Percentiles rank a stretch among this genome's conserved stretches.
Evolutionary conservation across 2,888 invertebrate genomes (phyloP).

Genomic region (Eretmocerus hayati): DNA sequence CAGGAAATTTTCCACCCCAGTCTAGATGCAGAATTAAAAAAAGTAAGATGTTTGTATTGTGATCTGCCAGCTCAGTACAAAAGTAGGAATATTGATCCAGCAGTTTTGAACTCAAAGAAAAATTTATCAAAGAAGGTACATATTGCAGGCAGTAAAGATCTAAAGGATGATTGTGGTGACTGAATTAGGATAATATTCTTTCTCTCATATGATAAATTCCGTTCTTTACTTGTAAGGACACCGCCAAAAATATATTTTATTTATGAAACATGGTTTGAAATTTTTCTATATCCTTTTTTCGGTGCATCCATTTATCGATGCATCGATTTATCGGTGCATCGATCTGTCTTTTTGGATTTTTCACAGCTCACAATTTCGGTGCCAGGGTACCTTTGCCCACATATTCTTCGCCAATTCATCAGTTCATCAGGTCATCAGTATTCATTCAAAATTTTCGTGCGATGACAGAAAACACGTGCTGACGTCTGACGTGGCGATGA

Average conservation of each 20-base stretch:
- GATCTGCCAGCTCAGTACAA: conserved; percentile 32
- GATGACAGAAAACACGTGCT: no score
- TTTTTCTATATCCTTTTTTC: background rate
- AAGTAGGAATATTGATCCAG: background rate
- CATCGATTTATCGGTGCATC: no score
- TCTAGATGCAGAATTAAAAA: conserved; percentile 31
- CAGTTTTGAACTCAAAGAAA: background rate
- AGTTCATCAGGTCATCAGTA: no score
- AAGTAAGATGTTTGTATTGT: conserved; percentile 37
- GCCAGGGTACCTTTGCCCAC: no score
- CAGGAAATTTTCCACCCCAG: conserved; percentile 36
- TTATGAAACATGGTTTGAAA: background rate
- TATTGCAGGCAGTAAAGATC: conserved; percentile 2
- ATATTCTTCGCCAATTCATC: no score
- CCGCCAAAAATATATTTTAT: conserved; percentile 27
- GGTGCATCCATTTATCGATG: background rate
- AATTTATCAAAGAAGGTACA: conserved; percentile 10
- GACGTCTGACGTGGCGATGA: no score
- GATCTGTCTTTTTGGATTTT: no score
- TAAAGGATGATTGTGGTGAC: conserved; percentile 6
- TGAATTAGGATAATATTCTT: background rate
- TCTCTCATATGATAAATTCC: no score
- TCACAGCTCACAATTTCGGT: no score
- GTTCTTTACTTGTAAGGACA: conserved; percentile 41
- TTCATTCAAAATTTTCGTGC: no score